Base-by-base conservation (phyloP, 2,113 vertebrate species). In the Polyodon spathula region DNA sequence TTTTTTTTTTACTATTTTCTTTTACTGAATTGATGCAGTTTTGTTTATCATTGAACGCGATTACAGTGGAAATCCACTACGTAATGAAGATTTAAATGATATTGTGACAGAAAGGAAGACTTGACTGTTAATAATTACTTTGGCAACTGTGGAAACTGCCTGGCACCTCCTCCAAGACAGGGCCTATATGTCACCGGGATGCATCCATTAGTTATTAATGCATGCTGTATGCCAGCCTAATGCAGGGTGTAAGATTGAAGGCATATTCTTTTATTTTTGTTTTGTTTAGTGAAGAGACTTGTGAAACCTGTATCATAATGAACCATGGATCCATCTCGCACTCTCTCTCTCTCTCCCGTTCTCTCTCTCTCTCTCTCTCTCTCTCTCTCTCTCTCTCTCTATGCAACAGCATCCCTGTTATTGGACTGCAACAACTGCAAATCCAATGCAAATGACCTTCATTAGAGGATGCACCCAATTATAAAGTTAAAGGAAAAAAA, bases 341-440 rank as follows among this genome's bases (percentile, higher is more conserved):
- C n/a, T n/a, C n/a, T n/a, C n/a, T n/a, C n/a, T n/a, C n/a, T n/a
- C n/a, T n/a, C n/a, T 7, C 46, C n/a, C 10, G 1, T 50, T 50
- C 46, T 50, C 10, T 50, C 10, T 54, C 66, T 70, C 64, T 44
- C 10, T 50, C 10, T 14, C 10, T 12, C 46, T n/a, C 11, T 10
- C 7, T 50, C 46, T 50, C 4, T 12, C 8, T 50, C 46, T 50
- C 10, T 50, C 46, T 50, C 5, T 12, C 4, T 1, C 11, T 50
- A 50, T 27, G 27, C 27, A 27, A 27, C 27, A 2, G 27, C 27
- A 27, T 27, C 27, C 27, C 27, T 27, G 27, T 3, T 3, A 27
- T 27, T 27, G 3, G 27, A 27, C 27, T 27, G 27, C 27, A 27
- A 27, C 27, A 27, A 27, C 27, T 27, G 27, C 27, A 27, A 27